Base-by-base conservation (phyloP, 2,113 vertebrate genomes). In the Clinocottus analis region DNA sequence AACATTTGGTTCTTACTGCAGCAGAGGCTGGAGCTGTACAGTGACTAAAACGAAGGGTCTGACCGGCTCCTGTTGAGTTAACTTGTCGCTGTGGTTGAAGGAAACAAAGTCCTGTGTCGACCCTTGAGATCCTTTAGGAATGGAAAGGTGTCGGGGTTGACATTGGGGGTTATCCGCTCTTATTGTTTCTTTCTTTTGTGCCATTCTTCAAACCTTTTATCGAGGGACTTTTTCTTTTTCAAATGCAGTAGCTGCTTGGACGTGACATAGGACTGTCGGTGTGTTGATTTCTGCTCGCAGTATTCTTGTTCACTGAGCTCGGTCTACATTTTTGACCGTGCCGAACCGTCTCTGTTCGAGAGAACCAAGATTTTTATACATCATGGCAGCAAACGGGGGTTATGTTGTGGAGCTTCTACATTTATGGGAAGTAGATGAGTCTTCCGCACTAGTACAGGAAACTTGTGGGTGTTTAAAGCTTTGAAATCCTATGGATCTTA, bases 161-260 rank as follows among this genome's bases (percentile, higher is more conserved):
- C 63, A 69, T 56, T 59, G 61, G 56, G 19, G 62, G 14, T 49
- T 49, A 43, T 85, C 75, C 23, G 16, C 27, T 59, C 56, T 72
- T 33, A 37, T 66, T n/a, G 19, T 74, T 84, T 74, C 43, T 85
- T 72, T 85, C 43, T 87, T 31, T 87, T 79, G 83, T 92, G 85
- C 87, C 89, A 86, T 90, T 87, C 64, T 82, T 75, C 41, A 5
- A 71, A 33, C 10, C 27, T 53, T 66, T 73, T 33, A 33, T 33
- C 12, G 21, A 79, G 17, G 60, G 43, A 67, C 51, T 75, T 2
- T 41, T 33, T 33, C 33, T 19, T 66, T 86, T 83, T 37, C 5
- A 56, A 21, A 75, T 33, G 58, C 84, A 76, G 81, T 62, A 61
- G 51, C 68, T 63, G 37, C 53, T 61, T 5, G 29, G 77, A 82